Evolutionary conservation across 1,140 invertebrate species (phyloP).

Genomic region (Cheumatopsyche charites): DNA sequence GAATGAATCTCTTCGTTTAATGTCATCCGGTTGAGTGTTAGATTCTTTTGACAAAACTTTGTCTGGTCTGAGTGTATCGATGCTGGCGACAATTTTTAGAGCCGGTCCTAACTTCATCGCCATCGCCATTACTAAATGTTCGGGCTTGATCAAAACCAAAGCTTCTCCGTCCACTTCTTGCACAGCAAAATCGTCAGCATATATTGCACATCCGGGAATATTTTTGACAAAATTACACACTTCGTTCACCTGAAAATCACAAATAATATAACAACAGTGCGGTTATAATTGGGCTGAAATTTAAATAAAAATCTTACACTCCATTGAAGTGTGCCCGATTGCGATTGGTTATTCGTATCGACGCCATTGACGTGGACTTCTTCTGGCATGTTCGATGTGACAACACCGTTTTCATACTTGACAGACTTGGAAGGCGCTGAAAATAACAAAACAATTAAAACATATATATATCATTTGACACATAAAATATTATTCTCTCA

Average conservation of each 20-base stretch:
- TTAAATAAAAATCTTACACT: slow-evolving; percentile 20
- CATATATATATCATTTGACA: background rate
- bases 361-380: slow-evolving; percentile 54
- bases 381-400: slow-evolving; percentile 55
- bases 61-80: slow-evolving; percentile 76
- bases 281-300: too few relatives aligned
- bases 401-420: slow-evolving; percentile 30
- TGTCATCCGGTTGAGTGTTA: slow-evolving; percentile 29
- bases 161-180: slow-evolving; percentile 97
- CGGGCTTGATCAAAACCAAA: slow-evolving; percentile 90
- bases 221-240: slow-evolving; percentile 86
- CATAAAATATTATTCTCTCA: background rate
- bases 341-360: slow-evolving; percentile 19
- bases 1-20: slow-evolving; percentile 25
- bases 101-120: slow-evolving; percentile 94
- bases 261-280: background rate
- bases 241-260: slow-evolving; percentile 65
- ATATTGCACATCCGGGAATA: slow-evolving; percentile 87
- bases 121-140: slow-evolving; percentile 94
- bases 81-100: slow-evolving; percentile 90
- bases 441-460: slow-evolving; percentile 49
- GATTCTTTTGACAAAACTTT: slow-evolving; percentile 51
- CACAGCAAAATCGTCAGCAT: slow-evolving; percentile 92
- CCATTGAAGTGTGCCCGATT: slow-evolving; percentile 29
- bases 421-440: slow-evolving; percentile 20